Base-by-base conservation (phyloP, 2,888 invertebrate species). In the Melipona bicolor region DNA sequence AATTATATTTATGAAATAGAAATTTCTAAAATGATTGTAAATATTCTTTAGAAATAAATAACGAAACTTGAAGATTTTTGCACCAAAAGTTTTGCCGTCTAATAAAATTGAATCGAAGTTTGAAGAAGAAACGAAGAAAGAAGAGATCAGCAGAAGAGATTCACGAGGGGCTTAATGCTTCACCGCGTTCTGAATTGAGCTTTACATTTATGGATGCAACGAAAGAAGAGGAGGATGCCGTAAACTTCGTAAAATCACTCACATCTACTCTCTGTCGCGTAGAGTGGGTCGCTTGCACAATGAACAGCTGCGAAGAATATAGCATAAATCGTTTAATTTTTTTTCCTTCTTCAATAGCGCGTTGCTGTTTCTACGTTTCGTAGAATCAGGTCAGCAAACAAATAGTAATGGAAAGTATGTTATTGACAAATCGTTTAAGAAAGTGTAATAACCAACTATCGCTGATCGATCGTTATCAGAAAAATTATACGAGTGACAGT, bases 331-430 rank as follows among this genome's bases (percentile, higher is more conserved):
- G 49, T 43, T 43, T 3, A 27, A 43, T 54, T 49, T 24, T n/a
- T 32, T 19, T 32, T 21, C 11, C 49, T 27, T 15, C 19, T 52
- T 4, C 15, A 27, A 49, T 2, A 43, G 32, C 56, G 24, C 19
- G 24, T 15, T 69, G 24, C 15, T 64, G 27, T 36, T 70, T 43
- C n/a, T 49, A 13, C 4, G 62, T 36, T 32, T 62, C 9, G 27
- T 36, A 32, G 49, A 73, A 68, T 68, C 24, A 68, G 52, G 21
- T 15, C 15, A 3, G 32, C 36, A 27, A 72, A 68, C 27, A 54
- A 32, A 32, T 11, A 43, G 43, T 6, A 76, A 52, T 82, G 54
- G 76, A 82, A 82, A 83, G 76, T 82, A n/a, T 21, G 50, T 76
- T 70, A 75, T 82, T 83, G 67, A 50, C 24, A 56, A 68, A 61